phyloP scores from a whole-genome alignment of 2,797 vertebrate genomes.

The Silurus aristotelis region DNA sequence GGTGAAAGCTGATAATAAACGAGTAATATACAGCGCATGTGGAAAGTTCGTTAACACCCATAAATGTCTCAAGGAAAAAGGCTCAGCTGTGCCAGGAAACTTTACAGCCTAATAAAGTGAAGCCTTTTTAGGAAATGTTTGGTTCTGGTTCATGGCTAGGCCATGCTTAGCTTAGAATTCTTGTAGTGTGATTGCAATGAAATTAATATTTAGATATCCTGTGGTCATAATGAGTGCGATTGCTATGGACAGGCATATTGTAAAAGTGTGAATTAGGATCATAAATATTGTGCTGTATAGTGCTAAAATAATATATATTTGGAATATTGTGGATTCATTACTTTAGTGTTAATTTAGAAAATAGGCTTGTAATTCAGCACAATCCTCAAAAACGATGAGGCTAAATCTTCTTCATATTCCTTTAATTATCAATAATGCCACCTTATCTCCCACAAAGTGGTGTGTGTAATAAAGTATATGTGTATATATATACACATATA shows the following conservation, averaged over 20 bases:
- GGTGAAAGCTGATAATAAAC: constrained; percentile 13
- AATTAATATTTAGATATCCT: not conserved
- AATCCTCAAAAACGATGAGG: not conserved
- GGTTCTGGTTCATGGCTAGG: not conserved
- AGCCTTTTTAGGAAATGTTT: constrained; percentile 19
- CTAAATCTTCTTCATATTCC: not conserved
- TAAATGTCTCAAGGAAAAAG: not conserved
- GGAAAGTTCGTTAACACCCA: constrained; percentile 15
- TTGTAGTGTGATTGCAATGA: not conserved
- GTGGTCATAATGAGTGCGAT: not conserved
- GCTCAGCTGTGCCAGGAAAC: constrained; percentile 27
- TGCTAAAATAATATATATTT: not conserved
- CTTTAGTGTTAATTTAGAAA: not conserved
- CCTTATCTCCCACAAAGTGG: not conserved
- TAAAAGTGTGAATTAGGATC: not conserved
- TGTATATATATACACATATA: too few relatives aligned
- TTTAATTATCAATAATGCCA: not conserved
- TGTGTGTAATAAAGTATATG: too few relatives aligned
- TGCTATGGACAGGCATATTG: not conserved
- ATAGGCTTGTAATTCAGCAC: not conserved
- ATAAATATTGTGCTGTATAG: not conserved
- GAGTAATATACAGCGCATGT: not conserved
- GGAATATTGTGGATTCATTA: not conserved
- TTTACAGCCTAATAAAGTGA: constrained; percentile 3
- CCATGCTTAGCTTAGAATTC: not conserved